phyloP scores from a whole-genome alignment of 2,888 invertebrate genomes.

The Heteromyza rotundicornis region DNA sequence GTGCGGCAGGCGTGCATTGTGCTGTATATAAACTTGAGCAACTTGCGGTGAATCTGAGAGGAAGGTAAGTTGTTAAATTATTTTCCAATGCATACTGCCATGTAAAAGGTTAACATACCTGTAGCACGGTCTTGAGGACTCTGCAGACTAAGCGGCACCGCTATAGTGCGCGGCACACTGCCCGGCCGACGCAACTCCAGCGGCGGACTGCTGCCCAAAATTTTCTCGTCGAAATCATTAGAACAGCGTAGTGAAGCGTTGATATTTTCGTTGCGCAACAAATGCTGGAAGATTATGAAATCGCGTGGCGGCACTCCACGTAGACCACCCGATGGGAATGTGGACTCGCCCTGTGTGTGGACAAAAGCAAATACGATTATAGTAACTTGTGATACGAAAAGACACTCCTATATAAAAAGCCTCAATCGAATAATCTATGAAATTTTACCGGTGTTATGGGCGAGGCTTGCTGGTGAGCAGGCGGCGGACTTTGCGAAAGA shows the following conservation, averaged over 20 bases:
- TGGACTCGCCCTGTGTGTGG: slow-evolving; percentile 65
- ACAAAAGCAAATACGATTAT: too few species aligned
- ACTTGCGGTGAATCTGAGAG: slow-evolving; percentile 71
- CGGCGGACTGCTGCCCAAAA: slow-evolving; percentile 75
- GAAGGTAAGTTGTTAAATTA: neutral
- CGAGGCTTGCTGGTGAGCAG: slow-evolving; percentile 82
- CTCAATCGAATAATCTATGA: neutral
- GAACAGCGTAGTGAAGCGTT: slow-evolving; percentile 36
- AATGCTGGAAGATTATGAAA: slow-evolving; percentile 61
- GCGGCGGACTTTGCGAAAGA: slow-evolving; percentile 75
- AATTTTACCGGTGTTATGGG: slow-evolving; percentile 72
- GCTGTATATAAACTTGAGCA: slow-evolving; percentile 72
- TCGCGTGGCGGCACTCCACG: slow-evolving; percentile 48
- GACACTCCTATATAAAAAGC: neutral
- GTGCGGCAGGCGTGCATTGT: slow-evolving; percentile 64
- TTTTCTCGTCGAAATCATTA: slow-evolving; percentile 58
- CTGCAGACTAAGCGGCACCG: slow-evolving; percentile 73
- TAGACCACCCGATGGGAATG: slow-evolving; percentile 60
- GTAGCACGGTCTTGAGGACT: slow-evolving; percentile 74
- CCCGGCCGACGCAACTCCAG: slow-evolving; percentile 72
- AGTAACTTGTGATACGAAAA: too few species aligned
- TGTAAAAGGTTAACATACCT: slow-evolving; percentile 56
- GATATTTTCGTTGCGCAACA: slow-evolving; percentile 64
- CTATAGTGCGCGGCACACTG: slow-evolving; percentile 67
- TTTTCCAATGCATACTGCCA: neutral